phyloP scores from a whole-genome alignment of 2,888 invertebrate species.

The Drosophila nr. medialis region DNA sequence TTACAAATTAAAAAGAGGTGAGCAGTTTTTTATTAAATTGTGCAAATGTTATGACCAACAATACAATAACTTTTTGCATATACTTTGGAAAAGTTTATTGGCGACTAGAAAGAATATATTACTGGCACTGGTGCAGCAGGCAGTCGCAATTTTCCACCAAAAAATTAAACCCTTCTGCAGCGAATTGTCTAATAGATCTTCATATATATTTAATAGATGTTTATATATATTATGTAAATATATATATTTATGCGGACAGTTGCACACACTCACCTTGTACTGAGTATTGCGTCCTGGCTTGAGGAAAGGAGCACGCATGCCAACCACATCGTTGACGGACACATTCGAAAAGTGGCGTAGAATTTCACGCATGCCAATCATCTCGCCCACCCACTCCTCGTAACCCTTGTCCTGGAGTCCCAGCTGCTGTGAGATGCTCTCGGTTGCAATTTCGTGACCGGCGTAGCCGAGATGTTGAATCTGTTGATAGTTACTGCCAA shows the following conservation, averaged over 20 bases:
- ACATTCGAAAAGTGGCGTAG: conserved; percentile 92
- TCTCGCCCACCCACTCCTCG: conserved; percentile 97
- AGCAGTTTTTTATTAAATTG: background rate
- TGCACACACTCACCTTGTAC: conserved; percentile 89
- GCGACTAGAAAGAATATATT: background rate
- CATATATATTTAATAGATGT: background rate
- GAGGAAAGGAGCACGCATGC: conserved; percentile 94
- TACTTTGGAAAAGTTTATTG: background rate
- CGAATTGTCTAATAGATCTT: background rate
- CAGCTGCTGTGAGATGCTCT: conserved; percentile 89
- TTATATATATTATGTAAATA: conserved; percentile 2
- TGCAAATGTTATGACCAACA: background rate
- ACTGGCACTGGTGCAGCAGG: background rate
- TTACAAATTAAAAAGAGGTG: background rate
- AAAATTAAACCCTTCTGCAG: background rate
- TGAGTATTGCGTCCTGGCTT: conserved; percentile 97
- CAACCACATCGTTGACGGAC: conserved; percentile 92
- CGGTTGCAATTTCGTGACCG: conserved; percentile 92
- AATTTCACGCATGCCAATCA: conserved; percentile 97
- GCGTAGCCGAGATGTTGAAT: conserved; percentile 94
- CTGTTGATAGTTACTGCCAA: conserved; percentile 95
- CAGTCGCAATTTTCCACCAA: background rate
- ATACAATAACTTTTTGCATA: background rate
- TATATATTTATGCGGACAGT: background rate
- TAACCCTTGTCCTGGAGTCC: conserved; percentile 95